Evolutionary conservation across 2,113 vertebrate species (phyloP), one percentile per base, ranked within the genome.

Genomic region (Girardinichthys multiradiatus): DNA sequence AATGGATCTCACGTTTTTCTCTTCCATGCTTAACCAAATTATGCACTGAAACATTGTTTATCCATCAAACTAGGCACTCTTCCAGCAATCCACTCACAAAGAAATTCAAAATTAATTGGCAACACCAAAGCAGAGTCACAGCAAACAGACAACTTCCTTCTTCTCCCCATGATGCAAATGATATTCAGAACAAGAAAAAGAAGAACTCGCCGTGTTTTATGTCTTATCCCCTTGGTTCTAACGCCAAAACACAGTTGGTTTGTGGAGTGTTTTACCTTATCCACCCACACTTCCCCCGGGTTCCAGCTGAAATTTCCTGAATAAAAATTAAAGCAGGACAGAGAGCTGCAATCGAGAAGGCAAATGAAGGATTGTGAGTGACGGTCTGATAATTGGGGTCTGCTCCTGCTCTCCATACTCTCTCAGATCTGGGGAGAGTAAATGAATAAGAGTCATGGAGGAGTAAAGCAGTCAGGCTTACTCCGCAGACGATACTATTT

Each of bases 261-360:
- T 85, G 88, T 70, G 79, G 86, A 91, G 86, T 90, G 89, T 91
- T 93, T 93, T 93, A 92, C 90, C 92, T 90, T 81, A n/a, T 89
- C 66, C 74, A 85, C 86, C 89, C 76, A 62, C 65, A 35, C 79
- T 69, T 90, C 85, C 89, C 83, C 28, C 64, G 76, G 88, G 75
- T 81, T 78, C 81, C 67, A 76, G 79, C 57, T 84, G 85, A 79
- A 89, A 88, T 82, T 81, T 87, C 77, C 73, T 19, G 63, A 72
- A 87, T 81, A 29, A 84, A n/a, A 91, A 89, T 90, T 24, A 90
- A 92, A 89, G 85, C 82, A 71, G 82, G 68, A 67, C 42, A 37
- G 86, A 74, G 82, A 79, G 86, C 66, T 60, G 72, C 72, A 42
- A 85, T 75, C 62, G 86, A 84, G 82, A 79, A 87, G 82, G 81